These are phyloP conservation scores for Phalacrocorax brasilianus DNA, from an alignment of 2,113 vertebrate genomes.

Conservation along the genomic window DNA sequence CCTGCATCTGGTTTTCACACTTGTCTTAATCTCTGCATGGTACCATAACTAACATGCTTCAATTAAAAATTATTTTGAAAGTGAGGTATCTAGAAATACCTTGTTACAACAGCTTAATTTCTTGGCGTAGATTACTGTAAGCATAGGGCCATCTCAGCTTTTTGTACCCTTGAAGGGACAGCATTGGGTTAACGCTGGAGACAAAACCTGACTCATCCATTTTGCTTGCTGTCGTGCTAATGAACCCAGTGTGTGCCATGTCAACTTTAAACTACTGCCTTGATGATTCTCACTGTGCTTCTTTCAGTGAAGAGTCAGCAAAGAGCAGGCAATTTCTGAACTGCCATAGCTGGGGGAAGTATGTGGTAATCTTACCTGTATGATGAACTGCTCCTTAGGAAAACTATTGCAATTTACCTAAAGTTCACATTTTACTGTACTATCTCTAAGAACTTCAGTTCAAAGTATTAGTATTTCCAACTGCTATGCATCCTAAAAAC, in stretches of 20 bases:
- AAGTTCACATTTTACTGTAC: background rate
- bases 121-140: background rate
- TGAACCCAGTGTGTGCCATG: background rate
- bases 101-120: background rate
- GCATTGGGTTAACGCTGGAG: background rate
- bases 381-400: background rate
- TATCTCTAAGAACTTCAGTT: background rate
- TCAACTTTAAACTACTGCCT: background rate
- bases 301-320: background rate
- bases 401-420: background rate
- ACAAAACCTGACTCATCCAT: background rate
- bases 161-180: background rate
- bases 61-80: conserved; percentile 22
- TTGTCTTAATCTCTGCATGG: background rate
- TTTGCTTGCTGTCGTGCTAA: background rate
- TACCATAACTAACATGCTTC: background rate
- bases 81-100: background rate
- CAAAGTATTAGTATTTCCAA: background rate
- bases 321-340: background rate
- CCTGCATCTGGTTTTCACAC: conserved; percentile 8
- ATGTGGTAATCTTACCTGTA: background rate
- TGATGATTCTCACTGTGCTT: background rate
- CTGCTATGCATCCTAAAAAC: background rate
- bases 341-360: background rate
- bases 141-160: background rate